Evolutionary conservation across 1,140 invertebrate species (phyloP).

Genomic region (Drosophila biarmipes): DNA sequence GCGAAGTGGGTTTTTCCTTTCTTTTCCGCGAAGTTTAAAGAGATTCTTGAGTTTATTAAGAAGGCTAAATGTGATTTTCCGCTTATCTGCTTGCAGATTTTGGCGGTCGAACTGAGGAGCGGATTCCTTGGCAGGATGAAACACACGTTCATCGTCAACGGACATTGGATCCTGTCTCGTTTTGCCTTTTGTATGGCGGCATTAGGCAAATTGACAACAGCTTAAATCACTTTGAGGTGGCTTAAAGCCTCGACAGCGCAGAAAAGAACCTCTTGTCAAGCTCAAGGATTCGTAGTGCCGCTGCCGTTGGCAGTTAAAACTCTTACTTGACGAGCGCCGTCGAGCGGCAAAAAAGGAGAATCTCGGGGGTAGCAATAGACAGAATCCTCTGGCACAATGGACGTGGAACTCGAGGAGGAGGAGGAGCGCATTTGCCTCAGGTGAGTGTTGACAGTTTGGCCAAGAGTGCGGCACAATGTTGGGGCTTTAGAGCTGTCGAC

Average conservation of each 20-base stretch:
- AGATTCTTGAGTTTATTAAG: slow-evolving; percentile 37
- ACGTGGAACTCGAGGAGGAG: slow-evolving; percentile 66
- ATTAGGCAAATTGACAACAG: slow-evolving; percentile 81
- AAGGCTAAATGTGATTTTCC: slow-evolving; percentile 58
- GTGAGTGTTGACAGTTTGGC: slow-evolving; percentile 59
- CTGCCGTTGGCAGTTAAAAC: slow-evolving; percentile 63
- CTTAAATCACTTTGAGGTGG: slow-evolving; percentile 74
- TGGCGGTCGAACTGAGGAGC: slow-evolving; percentile 21
- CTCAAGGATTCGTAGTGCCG: slow-evolving; percentile 51
- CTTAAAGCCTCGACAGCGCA: slow-evolving; percentile 57
- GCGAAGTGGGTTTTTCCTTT: neutral
- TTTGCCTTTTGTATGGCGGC: slow-evolving; percentile 24
- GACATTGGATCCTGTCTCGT: slow-evolving; percentile 20
- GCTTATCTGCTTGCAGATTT: slow-evolving; percentile 66
- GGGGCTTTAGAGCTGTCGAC: slow-evolving; percentile 29
- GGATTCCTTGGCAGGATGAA: slow-evolving; percentile 42
- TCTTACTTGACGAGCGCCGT: slow-evolving; percentile 53
- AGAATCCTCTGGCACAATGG: slow-evolving; percentile 49
- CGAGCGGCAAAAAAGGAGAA: slow-evolving; percentile 36
- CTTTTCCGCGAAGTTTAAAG: slow-evolving; percentile 44
- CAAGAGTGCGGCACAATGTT: slow-evolving; percentile 30
- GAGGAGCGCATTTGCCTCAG: slow-evolving; percentile 73
- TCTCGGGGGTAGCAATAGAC: slow-evolving; percentile 19
- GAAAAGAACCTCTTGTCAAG: slow-evolving; percentile 59
- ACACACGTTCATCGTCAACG: slow-evolving; percentile 24